These are phyloP conservation scores for Crematogaster levior DNA, from an alignment of 2,888 invertebrate genomes.

Conservation along the genomic window DNA sequence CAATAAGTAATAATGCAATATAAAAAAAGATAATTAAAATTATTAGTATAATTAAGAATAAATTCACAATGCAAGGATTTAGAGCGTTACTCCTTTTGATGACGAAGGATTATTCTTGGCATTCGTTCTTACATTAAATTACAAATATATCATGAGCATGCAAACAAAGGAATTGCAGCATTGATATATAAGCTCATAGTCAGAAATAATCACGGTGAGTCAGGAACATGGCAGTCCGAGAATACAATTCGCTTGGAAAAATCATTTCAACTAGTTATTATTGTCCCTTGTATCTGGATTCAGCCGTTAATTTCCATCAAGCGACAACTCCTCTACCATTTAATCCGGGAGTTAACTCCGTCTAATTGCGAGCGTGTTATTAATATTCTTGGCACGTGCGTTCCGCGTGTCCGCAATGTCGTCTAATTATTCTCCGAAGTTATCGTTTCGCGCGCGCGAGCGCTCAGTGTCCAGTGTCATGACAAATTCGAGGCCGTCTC, in stretches of 20 bases:
- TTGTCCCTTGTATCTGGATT: conserved; percentile 40
- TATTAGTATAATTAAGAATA: neutral
- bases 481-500: conserved; percentile 61
- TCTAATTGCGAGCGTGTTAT: conserved; percentile 62
- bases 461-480: conserved; percentile 53
- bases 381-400: conserved; percentile 68
- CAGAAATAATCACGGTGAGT: conserved; percentile 37
- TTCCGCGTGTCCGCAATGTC: conserved; percentile 31
- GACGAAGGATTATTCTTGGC: conserved; percentile 7
- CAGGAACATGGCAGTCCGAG: conserved; percentile 38
- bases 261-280: conserved; percentile 42
- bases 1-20: neutral
- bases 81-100: neutral
- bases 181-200: conserved; percentile 18
- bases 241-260: conserved; percentile 33
- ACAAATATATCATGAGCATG: conserved; percentile 16
- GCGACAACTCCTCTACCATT: conserved; percentile 63
- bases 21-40: neutral
- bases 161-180: conserved; percentile 29
- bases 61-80: neutral
- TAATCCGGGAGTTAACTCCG: conserved; percentile 61
- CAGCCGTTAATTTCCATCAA: conserved; percentile 47
- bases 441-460: conserved; percentile 56
- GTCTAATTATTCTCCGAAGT: conserved; percentile 68
- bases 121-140: conserved; percentile 24